Evolutionary conservation across 2,797 vertebrate genomes (phyloP), one percentile per base, ranked within the genome.

Genomic region (Scyliorhinus canicula): DNA sequence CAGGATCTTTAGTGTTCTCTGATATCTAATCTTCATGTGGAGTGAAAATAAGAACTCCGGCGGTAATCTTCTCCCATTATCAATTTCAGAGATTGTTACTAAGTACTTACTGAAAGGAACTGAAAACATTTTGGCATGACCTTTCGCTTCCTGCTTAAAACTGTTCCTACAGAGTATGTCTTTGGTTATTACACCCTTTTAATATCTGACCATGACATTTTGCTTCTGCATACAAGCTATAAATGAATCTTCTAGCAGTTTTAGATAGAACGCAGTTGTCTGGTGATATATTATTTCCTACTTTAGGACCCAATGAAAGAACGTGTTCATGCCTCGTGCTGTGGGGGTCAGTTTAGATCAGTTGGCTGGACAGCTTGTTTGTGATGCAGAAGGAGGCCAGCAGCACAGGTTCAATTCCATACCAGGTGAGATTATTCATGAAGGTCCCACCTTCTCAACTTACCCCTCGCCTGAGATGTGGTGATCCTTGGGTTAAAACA

Each of bases 1-100:
- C 84, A 86, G 84, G 50, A 88, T 88, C 85, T 57, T 88, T 57
- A 55, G 11, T 88, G 52, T 88, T 88, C 31, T 55, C 35, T 88
- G 85, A 88, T 88, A 88, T 31, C 31, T 57, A 88, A n/a, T 57
- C 85, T 88, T 88, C 85, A 88, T 65, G 60, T 91, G 57, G 88
- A 63, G 35, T 44, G 88, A 91, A 91, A 91, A 91, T 91, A 63
- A 91, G n/a, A 63, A 63, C 24, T n/a, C 35, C 9, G 40, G 55
- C 57, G n/a, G 55, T 57, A 91, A 63, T 91, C 35, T 88, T 31
- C 47, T 57, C 85, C 52, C 12, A 57, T 88, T 88, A 57, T 57
- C 52, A 57, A 47, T 35, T 57, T 55, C 85, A 88, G 28, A 88
- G 85, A 88, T 35, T 88, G 24, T 50, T 47, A 52, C 24, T 50